Conservation (phyloP, 2,113 vertebrate species). For the Paramisgurnus dabryanus region DNA sequence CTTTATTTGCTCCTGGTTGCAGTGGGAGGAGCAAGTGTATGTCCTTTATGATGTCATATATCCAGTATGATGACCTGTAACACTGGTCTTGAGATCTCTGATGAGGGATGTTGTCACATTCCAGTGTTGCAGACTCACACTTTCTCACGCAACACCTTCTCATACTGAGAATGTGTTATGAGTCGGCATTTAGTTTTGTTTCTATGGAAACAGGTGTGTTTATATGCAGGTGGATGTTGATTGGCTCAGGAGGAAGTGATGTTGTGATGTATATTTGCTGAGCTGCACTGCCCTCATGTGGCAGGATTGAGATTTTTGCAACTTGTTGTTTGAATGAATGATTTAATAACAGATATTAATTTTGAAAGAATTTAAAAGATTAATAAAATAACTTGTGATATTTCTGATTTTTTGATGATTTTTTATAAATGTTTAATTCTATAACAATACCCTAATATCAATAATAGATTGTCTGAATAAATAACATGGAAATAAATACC, state of each 20-base stretch:
- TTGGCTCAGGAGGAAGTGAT: not conserved
- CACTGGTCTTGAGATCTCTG: not conserved
- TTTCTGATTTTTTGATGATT: not conserved
- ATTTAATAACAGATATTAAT: too few species aligned
- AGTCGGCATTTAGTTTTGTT: not conserved
- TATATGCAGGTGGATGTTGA: not conserved
- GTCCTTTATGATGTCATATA: not conserved
- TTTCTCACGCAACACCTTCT: not conserved
- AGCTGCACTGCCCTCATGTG: slow-evolving; percentile 22
- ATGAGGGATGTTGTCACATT: not conserved
- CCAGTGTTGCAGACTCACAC: too few species aligned
- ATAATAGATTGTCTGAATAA: not conserved
- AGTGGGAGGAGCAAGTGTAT: not conserved
- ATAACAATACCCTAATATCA: too few species aligned
- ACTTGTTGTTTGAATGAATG: too few species aligned
- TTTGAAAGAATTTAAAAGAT: too few species aligned
- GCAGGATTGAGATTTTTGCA: not conserved
- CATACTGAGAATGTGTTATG: not conserved
- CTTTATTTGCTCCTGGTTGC: not conserved
- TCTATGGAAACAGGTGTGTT: not conserved
- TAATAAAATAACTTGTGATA: too few species aligned
- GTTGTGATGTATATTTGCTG: not conserved
- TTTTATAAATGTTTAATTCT: not conserved
- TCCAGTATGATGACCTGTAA: too few species aligned
- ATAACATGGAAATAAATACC: not conserved